Evolutionary conservation across 2,888 invertebrate species (phyloP), one percentile per base, ranked within the genome.

Genomic region (Atethmia centrago): DNA sequence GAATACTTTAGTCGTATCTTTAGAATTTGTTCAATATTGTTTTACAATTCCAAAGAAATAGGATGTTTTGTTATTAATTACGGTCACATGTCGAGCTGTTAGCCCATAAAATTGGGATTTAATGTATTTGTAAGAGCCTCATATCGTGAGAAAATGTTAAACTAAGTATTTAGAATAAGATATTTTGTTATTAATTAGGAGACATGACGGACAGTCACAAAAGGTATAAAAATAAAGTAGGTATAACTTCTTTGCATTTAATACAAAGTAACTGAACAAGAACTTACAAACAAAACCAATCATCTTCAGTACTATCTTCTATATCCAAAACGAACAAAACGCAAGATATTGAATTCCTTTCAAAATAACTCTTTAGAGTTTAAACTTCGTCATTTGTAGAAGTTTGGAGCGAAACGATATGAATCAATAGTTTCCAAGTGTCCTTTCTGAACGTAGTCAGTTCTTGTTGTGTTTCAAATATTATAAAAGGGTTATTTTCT

Each of bases 371-470:
- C 80, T 81, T 72, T 73, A 51, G 8, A 74, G 77, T 81, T 77
- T 55, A 71, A 75, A 78, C 69, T 83, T 82, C 55, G 72, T 61
- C 71, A 77, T 61, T 70, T 72, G 49, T 51, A 63, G 3, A 76
- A 80, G 84, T 84, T 85, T 62, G 31, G 10, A 62, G 40, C n/a
- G 58, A 71, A 61, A 61, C 63, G 62, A 59, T 76, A 72, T 73
- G 70, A 82, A 85, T 86, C 82, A 68, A 85, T 84, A 84, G 80
- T 85, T 82, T 67, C 0, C 9, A 58, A 81, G 68, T 51, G 59
- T 68, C 51, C 49, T 21, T 76, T 59, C 65, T n/a, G 56, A 55
- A 42, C 49, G 12, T n/a, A 47, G 58, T 16, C 31, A 10, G 40
- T 21, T 49, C 65, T 80, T 55, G 16, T 63, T 47, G 36, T 73